Evolutionary conservation across 1,140 invertebrate species (phyloP).

Genomic region (Agraylea sexmaculata): DNA sequence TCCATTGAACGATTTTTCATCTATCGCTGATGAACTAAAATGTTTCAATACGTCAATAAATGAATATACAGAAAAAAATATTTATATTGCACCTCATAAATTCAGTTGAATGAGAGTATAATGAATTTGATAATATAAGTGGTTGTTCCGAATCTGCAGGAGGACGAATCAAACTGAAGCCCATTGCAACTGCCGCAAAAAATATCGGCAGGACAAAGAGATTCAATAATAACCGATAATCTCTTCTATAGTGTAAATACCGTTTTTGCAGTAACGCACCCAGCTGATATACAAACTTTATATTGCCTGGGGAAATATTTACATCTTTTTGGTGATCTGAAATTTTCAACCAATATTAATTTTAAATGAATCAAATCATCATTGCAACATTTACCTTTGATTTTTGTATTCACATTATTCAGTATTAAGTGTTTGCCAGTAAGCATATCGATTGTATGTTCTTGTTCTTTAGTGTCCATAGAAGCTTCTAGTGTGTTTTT

Average conservation of each 20-base stretch:
- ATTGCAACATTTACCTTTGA: too few relatives aligned
- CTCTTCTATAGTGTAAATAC: conserved; percentile 45
- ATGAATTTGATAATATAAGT: conserved; percentile 36
- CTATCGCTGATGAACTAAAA: too few relatives aligned
- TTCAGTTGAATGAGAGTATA: conserved; percentile 34
- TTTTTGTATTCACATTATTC: too few relatives aligned
- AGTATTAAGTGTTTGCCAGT: too few relatives aligned
- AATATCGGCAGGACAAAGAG: conserved; percentile 48
- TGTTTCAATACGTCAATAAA: too few relatives aligned
- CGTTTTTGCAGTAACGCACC: conserved; percentile 42
- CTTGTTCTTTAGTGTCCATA: background rate
- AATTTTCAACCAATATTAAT: too few relatives aligned
- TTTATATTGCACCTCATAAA: conserved; percentile 20
- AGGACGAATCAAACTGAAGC: conserved; percentile 50
- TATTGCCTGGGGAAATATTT: too few relatives aligned
- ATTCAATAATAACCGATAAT: conserved; percentile 47
- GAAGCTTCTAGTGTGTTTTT: background rate
- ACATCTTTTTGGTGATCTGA: too few relatives aligned
- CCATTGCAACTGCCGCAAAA: conserved; percentile 54
- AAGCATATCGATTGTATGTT: too few relatives aligned
- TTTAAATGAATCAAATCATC: too few relatives aligned
- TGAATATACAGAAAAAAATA: too few relatives aligned
- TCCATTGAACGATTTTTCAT: too few relatives aligned
- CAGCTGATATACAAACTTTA: conserved; percentile 23
- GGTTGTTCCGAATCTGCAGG: conserved; percentile 48